A percentile compares a stretch with the other conserved stretches of the same genome.
Evolutionary conservation across 2,797 vertebrate species (phyloP).

Genomic region (Danio choprae): DNA sequence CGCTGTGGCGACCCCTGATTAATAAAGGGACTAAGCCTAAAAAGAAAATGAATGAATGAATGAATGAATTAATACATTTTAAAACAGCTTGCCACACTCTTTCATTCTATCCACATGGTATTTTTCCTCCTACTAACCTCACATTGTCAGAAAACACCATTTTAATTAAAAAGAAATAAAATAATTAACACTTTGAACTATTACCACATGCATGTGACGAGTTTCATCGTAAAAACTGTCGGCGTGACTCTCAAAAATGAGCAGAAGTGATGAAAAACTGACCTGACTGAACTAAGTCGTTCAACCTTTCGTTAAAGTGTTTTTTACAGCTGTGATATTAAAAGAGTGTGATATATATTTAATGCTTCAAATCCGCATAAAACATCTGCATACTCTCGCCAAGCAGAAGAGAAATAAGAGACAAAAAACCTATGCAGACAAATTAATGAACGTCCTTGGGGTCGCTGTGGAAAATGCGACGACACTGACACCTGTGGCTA

Average conservation of each 20-base stretch:
- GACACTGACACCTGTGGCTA: constrained; percentile 49
- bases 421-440: constrained; percentile 15
- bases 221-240: neutral
- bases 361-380: neutral
- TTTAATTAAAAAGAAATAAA: neutral
- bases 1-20: no score
- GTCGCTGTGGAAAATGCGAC: constrained; percentile 28
- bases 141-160: neutral
- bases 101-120: neutral
- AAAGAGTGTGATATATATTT: neutral
- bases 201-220: neutral
- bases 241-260: neutral
- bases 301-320: neutral
- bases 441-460: constrained; percentile 35
- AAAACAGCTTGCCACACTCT: neutral
- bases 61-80: no score
- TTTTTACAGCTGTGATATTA: no score
- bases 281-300: neutral
- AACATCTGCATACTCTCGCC: neutral
- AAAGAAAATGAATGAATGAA: no score
- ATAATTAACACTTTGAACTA: neutral
- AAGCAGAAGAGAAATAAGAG: constrained; percentile 2
- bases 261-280: neutral
- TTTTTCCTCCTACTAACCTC: constrained; percentile 8
- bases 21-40: no score